Conservation (phyloP, 1,140 invertebrate species). For the Cydia fagiglandana region DNA sequence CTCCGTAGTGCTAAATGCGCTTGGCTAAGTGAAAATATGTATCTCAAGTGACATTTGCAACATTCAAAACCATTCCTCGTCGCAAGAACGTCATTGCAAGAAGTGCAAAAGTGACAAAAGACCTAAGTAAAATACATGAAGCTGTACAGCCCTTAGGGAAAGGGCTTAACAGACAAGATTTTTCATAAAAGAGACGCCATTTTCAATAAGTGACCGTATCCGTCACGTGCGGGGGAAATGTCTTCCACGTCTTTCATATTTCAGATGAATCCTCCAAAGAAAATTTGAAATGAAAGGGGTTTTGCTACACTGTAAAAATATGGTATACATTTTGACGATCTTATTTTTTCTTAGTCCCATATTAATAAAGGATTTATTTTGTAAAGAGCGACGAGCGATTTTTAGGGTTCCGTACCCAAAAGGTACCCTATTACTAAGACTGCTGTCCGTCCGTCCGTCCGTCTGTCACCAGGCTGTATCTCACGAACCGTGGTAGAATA, state of each 20-base stretch:
- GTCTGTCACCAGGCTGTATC: too few relatives aligned
- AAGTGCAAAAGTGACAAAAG: neutral
- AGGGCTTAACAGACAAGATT: neutral
- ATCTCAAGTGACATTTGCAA: neutral
- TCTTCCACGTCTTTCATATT: neutral
- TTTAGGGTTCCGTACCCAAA: too few relatives aligned
- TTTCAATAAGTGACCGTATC: neutral
- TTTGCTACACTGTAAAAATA: neutral
- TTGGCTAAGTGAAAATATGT: neutral
- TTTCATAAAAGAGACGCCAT: neutral
- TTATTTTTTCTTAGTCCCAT: neutral
- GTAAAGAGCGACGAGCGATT: neutral
- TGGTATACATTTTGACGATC: neutral
- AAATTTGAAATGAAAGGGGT: neutral
- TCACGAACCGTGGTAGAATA: too few relatives aligned
- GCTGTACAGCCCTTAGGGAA: neutral
- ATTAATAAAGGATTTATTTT: neutral
- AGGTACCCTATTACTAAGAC: too few relatives aligned
- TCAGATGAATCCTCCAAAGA: conserved; percentile 17
- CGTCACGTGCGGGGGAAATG: neutral
- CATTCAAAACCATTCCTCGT: conserved; percentile 3
- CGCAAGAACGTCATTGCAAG: neutral
- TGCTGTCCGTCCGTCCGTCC: too few relatives aligned
- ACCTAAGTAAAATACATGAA: neutral
- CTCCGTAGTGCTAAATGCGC: too few relatives aligned